These are phyloP conservation scores for Chaenocephalus aceratus DNA, from an alignment of 2,113 vertebrate species.

Conservation along the genomic window DNA sequence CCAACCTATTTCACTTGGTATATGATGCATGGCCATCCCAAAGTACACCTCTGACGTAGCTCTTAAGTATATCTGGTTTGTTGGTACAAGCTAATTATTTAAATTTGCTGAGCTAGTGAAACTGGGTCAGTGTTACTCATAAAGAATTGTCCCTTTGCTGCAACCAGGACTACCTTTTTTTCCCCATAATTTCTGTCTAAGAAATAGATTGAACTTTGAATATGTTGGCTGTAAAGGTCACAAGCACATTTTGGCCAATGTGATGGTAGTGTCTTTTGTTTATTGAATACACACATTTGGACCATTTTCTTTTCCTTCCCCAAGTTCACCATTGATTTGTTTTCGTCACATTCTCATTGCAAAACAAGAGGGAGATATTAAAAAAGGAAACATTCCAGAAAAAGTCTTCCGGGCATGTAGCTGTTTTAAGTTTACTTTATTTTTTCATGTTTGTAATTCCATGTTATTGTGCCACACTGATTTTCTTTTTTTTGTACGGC, in stretches of 20 bases:
- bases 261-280: slow-evolving; percentile 27
- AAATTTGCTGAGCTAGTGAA: slow-evolving; percentile 27
- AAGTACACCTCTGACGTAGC: neutral
- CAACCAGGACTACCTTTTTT: slow-evolving; percentile 9
- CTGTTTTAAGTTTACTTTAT: slow-evolving; percentile 79
- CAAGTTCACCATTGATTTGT: slow-evolving; percentile 18
- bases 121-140: slow-evolving; percentile 49
- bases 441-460: slow-evolving; percentile 78
- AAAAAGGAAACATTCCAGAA: slow-evolving; percentile 81
- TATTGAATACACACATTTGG: slow-evolving; percentile 39
- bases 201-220: slow-evolving; percentile 46
- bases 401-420: slow-evolving; percentile 77
- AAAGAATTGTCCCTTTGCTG: slow-evolving; percentile 47
- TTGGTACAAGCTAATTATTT: slow-evolving; percentile 35
- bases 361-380: slow-evolving; percentile 21
- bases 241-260: slow-evolving; percentile 67
- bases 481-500: slow-evolving; percentile 35
- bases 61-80: slow-evolving; percentile 25
- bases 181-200: neutral
- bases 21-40: slow-evolving; percentile 8
- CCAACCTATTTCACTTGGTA: slow-evolving; percentile 21
- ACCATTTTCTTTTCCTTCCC: neutral
- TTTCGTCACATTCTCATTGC: slow-evolving; percentile 29
- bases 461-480: slow-evolving; percentile 83
- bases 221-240: slow-evolving; percentile 65